Evolutionary conservation across 2,888 invertebrate species (phyloP), one percentile per base, ranked within the genome.

Genomic region (Nemoura dubitans): DNA sequence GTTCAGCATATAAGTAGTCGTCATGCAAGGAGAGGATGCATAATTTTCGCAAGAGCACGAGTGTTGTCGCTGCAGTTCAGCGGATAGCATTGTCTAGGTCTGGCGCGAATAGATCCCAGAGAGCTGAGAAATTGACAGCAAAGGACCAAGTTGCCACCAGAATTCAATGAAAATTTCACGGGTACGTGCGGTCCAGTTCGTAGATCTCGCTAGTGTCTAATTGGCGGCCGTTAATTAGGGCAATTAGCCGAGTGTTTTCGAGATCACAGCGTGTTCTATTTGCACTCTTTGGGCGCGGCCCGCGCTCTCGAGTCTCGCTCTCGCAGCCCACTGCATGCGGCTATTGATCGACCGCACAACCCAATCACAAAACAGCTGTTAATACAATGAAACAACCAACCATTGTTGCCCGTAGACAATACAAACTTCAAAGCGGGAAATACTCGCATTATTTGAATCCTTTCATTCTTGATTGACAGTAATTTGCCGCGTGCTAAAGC

Each of bases 271-370:
- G 30, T 81, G 81, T 81, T 81, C 81, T 81, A 81, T 81, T 81
- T 81, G 28, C 28, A 81, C 81, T 29, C 7, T 30, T 59, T 59
- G 86, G 86, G 85, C 59, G 87, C 87, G 85, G 85, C 80, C 83
- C 25, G 86, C 28, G 77, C 59, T 10, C 59, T 10, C 59, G 59
- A 59, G 59, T 7, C 59, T 59, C 36, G 36, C 36, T 6, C 36
- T 36, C 83, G 76, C 59, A 82, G 76, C 85, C 76, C 84, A 59
- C 87, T 87, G 87, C 87, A 87, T 86, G 86, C 87, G 87, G 76
- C 86, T 87, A 87, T 87, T 87, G 87, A 87, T 87, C 85, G 29
- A n/a, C 80, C 42, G 77, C 87, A 83, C 83, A 85, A 85, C 82
- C 87, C 87, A 78, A 84, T 84, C 84, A 84, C 85, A 81, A 85